Base-by-base conservation (phyloP, 2,888 invertebrate genomes). In the Polydrusus pterygomalis region DNA sequence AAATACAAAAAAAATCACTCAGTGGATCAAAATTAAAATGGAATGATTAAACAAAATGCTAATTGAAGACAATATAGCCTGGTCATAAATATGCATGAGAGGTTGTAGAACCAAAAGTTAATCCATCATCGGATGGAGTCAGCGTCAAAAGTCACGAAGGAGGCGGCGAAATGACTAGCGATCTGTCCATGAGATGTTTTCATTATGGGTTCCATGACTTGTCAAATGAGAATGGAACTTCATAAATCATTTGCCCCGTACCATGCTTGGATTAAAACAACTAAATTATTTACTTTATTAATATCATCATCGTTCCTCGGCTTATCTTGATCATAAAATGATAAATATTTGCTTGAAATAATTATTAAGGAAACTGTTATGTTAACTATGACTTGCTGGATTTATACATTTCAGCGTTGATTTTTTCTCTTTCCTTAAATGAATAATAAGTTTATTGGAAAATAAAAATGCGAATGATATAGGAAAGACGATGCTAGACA, bases 91-190 rank as follows among this genome's bases (percentile, higher is more conserved):
- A 86, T 85, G 85, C 84, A 86, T 86, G 84, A 84, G 82, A 77
- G 80, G 76, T 79, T 74, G 80, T 78, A 81, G 80, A 81, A 80
- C 79, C 80, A 81, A 80, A 78, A 81, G 81, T 81, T 84, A 84
- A 86, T 87, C 85, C 86, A 87, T 87, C 87, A 87, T 86, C 85
- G 82, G 79, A 81, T 80, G 80, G 84, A 83, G 86, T 86, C 86
- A 86, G 87, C 87, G 87, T 87, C 86, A 87, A 87, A 87, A 87
- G 87, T 87, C 87, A 87, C 87, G 87, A 87, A 86, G 84, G 83
- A 87, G 87, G 87, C 87, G 87, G 87, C 86, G 87, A 87, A 87
- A 85, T 87, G 87, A 87, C 87, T 87, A 86, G 87, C 87, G 87
- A 87, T 87, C 87, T 87, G 87, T 87, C 87, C 85, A 84, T 85